Percentiles rank a stretch among this genome's conserved stretches.
phyloP scores from a whole-genome alignment of 2,797 vertebrate genomes.

The Champsocephalus esox region DNA sequence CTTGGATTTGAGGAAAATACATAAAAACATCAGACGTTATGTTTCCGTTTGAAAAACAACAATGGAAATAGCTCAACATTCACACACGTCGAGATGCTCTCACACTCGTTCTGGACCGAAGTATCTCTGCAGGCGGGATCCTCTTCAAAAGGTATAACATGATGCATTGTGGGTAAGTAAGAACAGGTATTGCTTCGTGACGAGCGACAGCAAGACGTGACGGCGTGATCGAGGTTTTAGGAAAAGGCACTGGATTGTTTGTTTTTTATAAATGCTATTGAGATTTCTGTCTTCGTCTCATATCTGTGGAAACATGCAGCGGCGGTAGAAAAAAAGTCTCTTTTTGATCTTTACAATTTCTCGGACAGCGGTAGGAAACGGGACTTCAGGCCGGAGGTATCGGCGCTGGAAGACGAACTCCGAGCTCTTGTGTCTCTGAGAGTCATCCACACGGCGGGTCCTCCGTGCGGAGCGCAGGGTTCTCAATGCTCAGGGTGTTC shows the following conservation, averaged over 20 bases:
- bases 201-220: slow-evolving; percentile 30
- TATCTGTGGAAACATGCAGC: slow-evolving; percentile 86
- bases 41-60: background rate
- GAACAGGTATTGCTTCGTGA: slow-evolving; percentile 3
- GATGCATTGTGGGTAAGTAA: background rate
- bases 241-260: slow-evolving; percentile 91
- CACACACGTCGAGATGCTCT: background rate
- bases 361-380: slow-evolving; percentile 45
- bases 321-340: slow-evolving; percentile 74
- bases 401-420: slow-evolving; percentile 5
- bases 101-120: slow-evolving; percentile 4
- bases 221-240: slow-evolving; percentile 79
- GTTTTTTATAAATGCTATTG: slow-evolving; percentile 55
- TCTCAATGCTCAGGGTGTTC: background rate
- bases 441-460: no score
- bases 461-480: background rate
- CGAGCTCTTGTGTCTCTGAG: background rate
- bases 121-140: background rate
- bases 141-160: background rate
- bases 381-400: background rate
- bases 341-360: slow-evolving; percentile 57
- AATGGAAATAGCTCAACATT: background rate
- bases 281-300: slow-evolving; percentile 66
- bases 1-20: background rate
- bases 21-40: background rate